These are phyloP conservation scores for Drosophila robusta DNA, from an alignment of 2,888 invertebrate species.

Conservation along the genomic window DNA sequence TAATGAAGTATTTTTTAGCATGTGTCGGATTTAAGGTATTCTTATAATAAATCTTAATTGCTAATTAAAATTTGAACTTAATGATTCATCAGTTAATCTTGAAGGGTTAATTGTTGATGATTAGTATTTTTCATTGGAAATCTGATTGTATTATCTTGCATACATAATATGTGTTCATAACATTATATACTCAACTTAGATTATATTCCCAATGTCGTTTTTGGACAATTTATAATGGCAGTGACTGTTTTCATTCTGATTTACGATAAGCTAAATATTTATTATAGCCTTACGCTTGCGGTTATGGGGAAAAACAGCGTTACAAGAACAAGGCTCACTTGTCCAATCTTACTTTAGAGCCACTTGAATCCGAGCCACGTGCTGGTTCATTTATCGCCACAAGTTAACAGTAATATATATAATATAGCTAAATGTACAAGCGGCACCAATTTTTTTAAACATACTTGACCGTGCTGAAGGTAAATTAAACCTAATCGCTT, in stretches of 20 bases:
- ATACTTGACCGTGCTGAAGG: neutral
- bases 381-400: constrained; percentile 19
- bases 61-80: constrained; percentile 5
- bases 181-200: neutral
- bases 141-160: constrained; percentile 23
- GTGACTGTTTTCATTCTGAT: constrained; percentile 20
- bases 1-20: too few relatives aligned
- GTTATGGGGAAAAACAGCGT: neutral
- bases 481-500: neutral
- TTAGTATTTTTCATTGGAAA: neutral
- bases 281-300: constrained; percentile 7
- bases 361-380: constrained; percentile 28
- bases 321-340: constrained; percentile 11
- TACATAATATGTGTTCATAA: neutral
- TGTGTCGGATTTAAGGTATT: neutral
- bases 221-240: constrained; percentile 29
- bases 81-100: constrained; percentile 5
- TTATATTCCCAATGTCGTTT: constrained; percentile 5
- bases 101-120: neutral
- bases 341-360: constrained; percentile 4
- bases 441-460: too few relatives aligned
- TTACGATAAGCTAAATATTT: constrained; percentile 18
- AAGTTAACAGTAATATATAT: constrained; percentile 11
- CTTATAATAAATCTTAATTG: neutral
- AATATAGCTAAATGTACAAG: neutral